These are phyloP conservation scores for Muntiacus muntjak DNA, from an alignment of 2,113 vertebrate genomes.

Conservation along the genomic window DNA sequence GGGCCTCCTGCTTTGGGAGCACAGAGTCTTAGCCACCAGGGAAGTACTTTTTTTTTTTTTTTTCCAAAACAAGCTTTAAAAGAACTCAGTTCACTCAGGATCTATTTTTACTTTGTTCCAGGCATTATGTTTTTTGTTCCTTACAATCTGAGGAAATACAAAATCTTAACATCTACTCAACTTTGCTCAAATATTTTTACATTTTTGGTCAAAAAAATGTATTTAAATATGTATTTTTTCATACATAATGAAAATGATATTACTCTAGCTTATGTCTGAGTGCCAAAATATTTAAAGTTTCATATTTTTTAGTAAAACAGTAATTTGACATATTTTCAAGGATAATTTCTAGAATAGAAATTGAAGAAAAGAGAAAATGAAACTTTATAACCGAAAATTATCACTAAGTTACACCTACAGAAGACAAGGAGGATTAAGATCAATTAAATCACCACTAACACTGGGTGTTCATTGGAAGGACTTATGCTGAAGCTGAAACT, in stretches of 20 bases:
- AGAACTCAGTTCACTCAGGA: not conserved
- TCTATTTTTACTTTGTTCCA: not conserved
- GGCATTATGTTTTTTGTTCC: not conserved
- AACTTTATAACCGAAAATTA: slow-evolving; percentile 5
- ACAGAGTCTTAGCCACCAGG: too few species aligned
- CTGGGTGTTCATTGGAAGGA: too few species aligned
- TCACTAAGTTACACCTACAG: not conserved
- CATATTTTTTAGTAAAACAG: not conserved
- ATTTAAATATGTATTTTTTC: not conserved
- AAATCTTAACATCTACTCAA: slow-evolving; percentile 8
- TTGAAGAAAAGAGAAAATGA: not conserved
- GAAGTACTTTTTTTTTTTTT: too few species aligned
- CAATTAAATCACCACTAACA: not conserved
- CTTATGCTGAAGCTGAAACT: too few species aligned
- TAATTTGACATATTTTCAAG: slow-evolving; percentile 4
- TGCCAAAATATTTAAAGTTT: not conserved
- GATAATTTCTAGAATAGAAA: not conserved
- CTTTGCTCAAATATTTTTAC: not conserved
- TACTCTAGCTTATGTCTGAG: not conserved
- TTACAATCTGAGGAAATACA: not conserved
- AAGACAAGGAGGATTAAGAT: not conserved
- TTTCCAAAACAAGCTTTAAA: not conserved
- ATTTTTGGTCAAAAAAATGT: not conserved
- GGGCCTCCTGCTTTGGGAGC: too few species aligned
- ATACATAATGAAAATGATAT: not conserved